phyloP scores from a whole-genome alignment of 1,140 invertebrate species.

The Aphidius gifuensis region DNA sequence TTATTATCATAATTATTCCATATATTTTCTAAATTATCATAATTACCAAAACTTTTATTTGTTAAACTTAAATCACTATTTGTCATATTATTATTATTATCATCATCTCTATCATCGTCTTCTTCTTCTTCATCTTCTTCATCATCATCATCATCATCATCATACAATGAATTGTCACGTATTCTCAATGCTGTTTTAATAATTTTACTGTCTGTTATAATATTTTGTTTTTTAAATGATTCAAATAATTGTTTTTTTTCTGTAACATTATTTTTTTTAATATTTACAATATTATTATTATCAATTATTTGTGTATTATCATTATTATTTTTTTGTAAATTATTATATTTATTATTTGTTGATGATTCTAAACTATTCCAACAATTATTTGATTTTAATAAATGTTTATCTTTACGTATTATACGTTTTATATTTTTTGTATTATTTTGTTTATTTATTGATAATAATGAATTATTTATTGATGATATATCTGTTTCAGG shows the following conservation, averaged over 20 bases:
- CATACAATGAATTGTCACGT: slow-evolving; percentile 37
- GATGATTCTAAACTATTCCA: slow-evolving; percentile 39
- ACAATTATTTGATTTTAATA: slow-evolving; percentile 39
- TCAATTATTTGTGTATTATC: neutral
- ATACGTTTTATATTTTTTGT: slow-evolving; percentile 52
- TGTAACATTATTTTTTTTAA: slow-evolving; percentile 19
- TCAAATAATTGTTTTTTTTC: slow-evolving; percentile 46
- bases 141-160: slow-evolving; percentile 19
- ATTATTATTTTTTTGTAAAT: neutral
- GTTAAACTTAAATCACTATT: slow-evolving; percentile 7
- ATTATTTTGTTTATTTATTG: slow-evolving; percentile 51
- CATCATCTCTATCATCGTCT: slow-evolving; percentile 27
- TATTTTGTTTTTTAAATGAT: slow-evolving; percentile 42
- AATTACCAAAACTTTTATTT: slow-evolving; percentile 44
- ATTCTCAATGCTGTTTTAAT: slow-evolving; percentile 44
- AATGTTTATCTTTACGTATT: slow-evolving; percentile 34
- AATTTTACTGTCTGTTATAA: slow-evolving; percentile 44
- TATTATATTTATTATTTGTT: neutral
- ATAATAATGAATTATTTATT: slow-evolving; percentile 51
- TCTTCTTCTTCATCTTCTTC: neutral
- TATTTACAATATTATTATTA: slow-evolving; percentile 5
- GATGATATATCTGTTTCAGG: slow-evolving; percentile 52
- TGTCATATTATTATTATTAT: neutral
- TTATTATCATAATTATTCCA: slow-evolving; percentile 47
- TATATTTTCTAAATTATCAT: slow-evolving; percentile 54